Evolutionary conservation across 1,140 invertebrate species (phyloP), one percentile per base, ranked within the genome.

Genomic region (Thaumatotibia leucotreta): DNA sequence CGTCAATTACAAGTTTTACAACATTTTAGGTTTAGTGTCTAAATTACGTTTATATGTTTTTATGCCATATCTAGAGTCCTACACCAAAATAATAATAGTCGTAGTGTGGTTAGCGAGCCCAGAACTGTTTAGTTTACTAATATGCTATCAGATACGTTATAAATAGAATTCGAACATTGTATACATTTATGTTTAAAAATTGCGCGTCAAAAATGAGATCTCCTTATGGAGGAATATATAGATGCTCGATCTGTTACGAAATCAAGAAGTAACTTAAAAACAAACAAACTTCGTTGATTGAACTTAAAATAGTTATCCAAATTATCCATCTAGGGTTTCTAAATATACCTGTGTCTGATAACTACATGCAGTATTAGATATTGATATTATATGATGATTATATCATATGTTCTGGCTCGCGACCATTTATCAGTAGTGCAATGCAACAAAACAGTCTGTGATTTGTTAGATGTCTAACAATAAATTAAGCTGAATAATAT

Each of bases 401-500:
- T 35, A 35, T 14, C 1, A 14, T 27, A 29, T 58, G 52, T 58
- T 58, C 24, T 58, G 52, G 10, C 52, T 27, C 52, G 52, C 52
- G 10, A 58, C 52, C 24, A 27, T 58, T 58, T 27, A 14, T 58
- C 50, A 62, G 32, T 33, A 62, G 61, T 62, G 61, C 58, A 67
- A 71, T 67, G 63, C 58, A 64, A 70, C 58, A 61, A 69, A 68
- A 74, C 33, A 69, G 70, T 74, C 79, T 81, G 77, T 81, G 79
- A 81, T 79, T 79, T 74, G 73, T 74, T 80, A 74, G 77, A 50
- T 67, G 31, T 72, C 50, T 78, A 73, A 77, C 67, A 76, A 74
- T 79, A 79, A 74, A 81, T 27, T 77, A 77, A 77, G 71, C 63
- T 54, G 45, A 70, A 77, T 67, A 61, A 20, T 61, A 24, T n/a